Evolutionary conservation across 1,140 invertebrate genomes (phyloP).

Genomic region (Cheumatopsyche charites): DNA sequence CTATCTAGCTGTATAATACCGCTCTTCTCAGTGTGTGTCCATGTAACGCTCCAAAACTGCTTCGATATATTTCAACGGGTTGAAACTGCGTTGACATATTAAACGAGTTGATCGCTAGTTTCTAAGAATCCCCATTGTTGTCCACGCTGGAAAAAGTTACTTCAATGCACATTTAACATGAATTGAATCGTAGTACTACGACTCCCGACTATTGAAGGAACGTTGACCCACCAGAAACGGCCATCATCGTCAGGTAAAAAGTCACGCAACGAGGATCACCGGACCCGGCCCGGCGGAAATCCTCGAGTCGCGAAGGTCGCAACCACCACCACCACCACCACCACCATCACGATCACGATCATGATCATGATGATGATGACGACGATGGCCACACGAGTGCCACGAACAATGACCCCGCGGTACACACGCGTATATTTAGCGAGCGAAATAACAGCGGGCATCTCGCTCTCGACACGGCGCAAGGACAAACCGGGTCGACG

Average conservation of each 20-base stretch:
- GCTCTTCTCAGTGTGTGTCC: no score
- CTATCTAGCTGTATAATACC: no score
- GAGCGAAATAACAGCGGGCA: conserved; percentile 24
- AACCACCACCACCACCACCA: not conserved
- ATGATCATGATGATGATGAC: conserved; percentile 8
- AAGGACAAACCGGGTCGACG: conserved; percentile 31
- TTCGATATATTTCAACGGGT: no score
- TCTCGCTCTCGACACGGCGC: conserved; percentile 30
- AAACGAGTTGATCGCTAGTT: no score
- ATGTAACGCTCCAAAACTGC: no score
- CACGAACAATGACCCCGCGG: conserved; percentile 32
- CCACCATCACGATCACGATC: not conserved
- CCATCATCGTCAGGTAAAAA: not conserved
- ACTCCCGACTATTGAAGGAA: no score
- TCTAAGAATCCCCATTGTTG: no score
- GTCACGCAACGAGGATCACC: not conserved
- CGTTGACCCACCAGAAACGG: no score
- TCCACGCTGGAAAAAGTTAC: no score
- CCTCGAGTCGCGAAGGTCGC: conserved; percentile 15
- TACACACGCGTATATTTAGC: conserved; percentile 13
- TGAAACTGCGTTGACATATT: no score
- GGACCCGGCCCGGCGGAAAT: conserved; percentile 12
- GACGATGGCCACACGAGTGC: conserved; percentile 30
- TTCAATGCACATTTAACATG: no score
- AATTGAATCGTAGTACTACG: no score